Percentiles rank a stretch among this genome's conserved stretches.
phyloP scores from a whole-genome alignment of 2,888 invertebrate genomes.

The Scrobipalpa costella region DNA sequence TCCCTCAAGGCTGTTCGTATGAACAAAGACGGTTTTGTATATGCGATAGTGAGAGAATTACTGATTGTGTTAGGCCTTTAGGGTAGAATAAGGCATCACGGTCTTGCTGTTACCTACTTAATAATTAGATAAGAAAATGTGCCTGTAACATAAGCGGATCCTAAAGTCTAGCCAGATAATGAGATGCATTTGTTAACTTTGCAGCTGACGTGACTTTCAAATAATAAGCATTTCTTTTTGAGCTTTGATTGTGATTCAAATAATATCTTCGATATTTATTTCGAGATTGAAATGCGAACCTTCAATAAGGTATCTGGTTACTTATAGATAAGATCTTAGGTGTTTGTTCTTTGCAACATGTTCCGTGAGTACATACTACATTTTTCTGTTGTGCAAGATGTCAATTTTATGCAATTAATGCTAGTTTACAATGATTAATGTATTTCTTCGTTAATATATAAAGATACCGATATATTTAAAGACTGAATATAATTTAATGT shows the following conservation, averaged over 20 bases:
- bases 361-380: neutral
- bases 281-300: neutral
- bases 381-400: neutral
- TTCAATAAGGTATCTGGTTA: neutral
- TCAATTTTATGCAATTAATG: neutral
- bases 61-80: constrained; percentile 42
- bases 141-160: constrained; percentile 39
- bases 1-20: constrained; percentile 44
- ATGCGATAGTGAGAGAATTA: constrained; percentile 41
- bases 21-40: constrained; percentile 31
- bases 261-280: neutral
- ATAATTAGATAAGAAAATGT: constrained; percentile 37
- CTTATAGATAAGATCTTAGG: neutral
- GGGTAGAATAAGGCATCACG: constrained; percentile 50
- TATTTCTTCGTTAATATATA: constrained; percentile 59
- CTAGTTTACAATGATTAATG: neutral
- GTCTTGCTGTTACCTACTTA: constrained; percentile 44
- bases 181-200: constrained; percentile 1
- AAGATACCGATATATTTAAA: constrained; percentile 60
- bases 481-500: constrained; percentile 73
- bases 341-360: neutral
- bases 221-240: no score
- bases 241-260: no score
- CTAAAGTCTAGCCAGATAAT: neutral
- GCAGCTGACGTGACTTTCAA: no score